Evolutionary conservation across 53 echinoderm and acorn worm species (phyloP).

Genomic region (Luidia sarsii): DNA sequence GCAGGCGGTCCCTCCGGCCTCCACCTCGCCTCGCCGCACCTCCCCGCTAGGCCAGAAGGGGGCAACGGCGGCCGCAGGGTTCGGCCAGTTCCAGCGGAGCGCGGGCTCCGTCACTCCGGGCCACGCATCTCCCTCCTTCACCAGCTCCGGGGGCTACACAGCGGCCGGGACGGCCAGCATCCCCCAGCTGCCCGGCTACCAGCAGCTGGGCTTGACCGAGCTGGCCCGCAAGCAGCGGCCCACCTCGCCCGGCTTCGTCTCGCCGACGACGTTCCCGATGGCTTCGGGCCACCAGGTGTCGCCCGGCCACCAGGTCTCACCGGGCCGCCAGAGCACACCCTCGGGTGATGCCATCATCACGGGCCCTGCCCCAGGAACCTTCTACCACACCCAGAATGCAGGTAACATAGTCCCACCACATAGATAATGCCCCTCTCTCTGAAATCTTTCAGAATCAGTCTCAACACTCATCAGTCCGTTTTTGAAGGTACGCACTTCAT

Average conservation of each 20-base stretch:
- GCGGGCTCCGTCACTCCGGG: conserved; percentile 15
- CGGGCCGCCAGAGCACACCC: conserved; percentile 30
- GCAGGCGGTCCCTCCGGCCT: conserved; percentile 24
- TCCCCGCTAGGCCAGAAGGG: conserved; percentile 52
- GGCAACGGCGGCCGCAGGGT: no score
- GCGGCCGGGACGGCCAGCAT: conserved; percentile 15
- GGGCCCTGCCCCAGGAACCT: conserved; percentile 83
- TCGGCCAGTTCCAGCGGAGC: conserved; percentile 40
- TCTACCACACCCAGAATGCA: conserved; percentile 66
- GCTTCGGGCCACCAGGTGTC: conserved; percentile 48
- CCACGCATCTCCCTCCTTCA: conserved; percentile 41
- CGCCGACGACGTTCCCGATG: conserved; percentile 60
- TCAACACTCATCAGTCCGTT: no score
- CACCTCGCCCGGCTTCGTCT: conserved; percentile 35
- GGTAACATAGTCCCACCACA: no score
- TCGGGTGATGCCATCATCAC: conserved; percentile 83
- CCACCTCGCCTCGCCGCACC: conserved; percentile 26
- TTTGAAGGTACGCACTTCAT: no score
- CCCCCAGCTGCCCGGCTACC: conserved; percentile 38
- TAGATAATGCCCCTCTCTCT: no score
- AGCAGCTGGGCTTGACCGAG: conserved; percentile 60
- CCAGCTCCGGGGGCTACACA: conserved; percentile 7
- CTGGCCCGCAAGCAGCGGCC: conserved; percentile 49
- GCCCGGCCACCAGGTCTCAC: conserved; percentile 53
- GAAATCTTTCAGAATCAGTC: no score